Evolutionary conservation across 2,888 invertebrate species (phyloP).

Genomic region (Lottia scabra): DNA sequence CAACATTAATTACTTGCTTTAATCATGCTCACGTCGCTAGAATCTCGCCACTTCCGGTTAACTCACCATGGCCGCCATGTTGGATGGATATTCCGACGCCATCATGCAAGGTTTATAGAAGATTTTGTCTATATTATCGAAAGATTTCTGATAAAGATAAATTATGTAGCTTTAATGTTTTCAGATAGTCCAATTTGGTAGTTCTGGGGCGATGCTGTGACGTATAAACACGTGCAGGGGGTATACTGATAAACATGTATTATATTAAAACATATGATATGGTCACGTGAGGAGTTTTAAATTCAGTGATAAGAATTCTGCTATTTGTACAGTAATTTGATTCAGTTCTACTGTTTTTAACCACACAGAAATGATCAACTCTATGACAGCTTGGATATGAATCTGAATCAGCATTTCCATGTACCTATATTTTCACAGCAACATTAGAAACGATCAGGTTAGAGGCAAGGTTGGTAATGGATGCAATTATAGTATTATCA

Average conservation of each 20-base stretch:
- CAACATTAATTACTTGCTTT: neutral
- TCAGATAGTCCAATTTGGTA: neutral
- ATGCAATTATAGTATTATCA: too few species aligned
- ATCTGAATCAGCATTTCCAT: too few species aligned
- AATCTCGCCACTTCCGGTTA: conserved; percentile 1
- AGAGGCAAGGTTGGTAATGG: too few species aligned
- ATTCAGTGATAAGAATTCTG: too few species aligned
- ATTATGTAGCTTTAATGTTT: neutral
- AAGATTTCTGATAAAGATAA: neutral
- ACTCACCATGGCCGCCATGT: conserved; percentile 4
- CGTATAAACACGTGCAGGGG: neutral
- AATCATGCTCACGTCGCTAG: neutral
- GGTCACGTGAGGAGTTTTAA: neutral
- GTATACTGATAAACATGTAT: neutral
- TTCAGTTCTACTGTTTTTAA: too few species aligned
- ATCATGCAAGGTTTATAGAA: neutral
- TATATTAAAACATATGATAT: neutral
- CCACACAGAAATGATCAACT: too few species aligned
- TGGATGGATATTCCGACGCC: neutral
- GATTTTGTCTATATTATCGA: neutral
- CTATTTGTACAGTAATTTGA: too few species aligned
- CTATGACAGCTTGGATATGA: too few species aligned
- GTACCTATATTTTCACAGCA: too few species aligned
- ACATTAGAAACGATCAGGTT: too few species aligned
- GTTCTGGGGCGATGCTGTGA: neutral